Conservation (phyloP, 2,888 invertebrate genomes). For the Quadroppia sp. region DNA sequence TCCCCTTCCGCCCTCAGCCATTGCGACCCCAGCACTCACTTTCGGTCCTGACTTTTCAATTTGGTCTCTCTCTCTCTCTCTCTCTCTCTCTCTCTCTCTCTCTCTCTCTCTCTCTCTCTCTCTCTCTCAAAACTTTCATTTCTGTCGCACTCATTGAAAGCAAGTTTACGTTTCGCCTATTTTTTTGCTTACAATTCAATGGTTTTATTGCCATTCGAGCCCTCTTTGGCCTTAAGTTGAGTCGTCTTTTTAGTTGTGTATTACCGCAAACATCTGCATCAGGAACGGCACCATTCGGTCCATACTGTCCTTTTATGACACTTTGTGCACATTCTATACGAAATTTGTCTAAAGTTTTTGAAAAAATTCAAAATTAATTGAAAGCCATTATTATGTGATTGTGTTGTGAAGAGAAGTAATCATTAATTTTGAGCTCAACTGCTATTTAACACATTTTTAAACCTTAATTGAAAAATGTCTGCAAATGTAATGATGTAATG, state of each 20-base stretch:
- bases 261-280: conserved; percentile 27
- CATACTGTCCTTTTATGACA: conserved; percentile 8
- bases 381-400: not conserved
- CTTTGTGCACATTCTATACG: not conserved
- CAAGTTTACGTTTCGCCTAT: not conserved
- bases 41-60: no score
- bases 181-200: conserved; percentile 22
- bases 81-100: not conserved
- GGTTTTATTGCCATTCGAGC: not conserved
- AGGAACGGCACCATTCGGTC: not conserved
- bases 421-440: not conserved
- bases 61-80: not conserved
- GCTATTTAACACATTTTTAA: conserved; percentile 24
- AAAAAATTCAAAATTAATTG: no score
- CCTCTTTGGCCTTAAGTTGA: not conserved
- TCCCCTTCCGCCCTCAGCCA: conserved; percentile 8
- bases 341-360: not conserved
- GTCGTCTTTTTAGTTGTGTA: not conserved
- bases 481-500: not conserved
- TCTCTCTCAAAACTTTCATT: not conserved
- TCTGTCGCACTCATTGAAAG: not conserved
- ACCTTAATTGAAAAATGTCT: conserved; percentile 19
- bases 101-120: not conserved
- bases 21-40: not conserved
- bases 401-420: not conserved